A percentile compares a stretch with the other conserved stretches of the same genome.
Conservation (phyloP, 2,113 vertebrate species). For the Prietella phreatophila region DNA sequence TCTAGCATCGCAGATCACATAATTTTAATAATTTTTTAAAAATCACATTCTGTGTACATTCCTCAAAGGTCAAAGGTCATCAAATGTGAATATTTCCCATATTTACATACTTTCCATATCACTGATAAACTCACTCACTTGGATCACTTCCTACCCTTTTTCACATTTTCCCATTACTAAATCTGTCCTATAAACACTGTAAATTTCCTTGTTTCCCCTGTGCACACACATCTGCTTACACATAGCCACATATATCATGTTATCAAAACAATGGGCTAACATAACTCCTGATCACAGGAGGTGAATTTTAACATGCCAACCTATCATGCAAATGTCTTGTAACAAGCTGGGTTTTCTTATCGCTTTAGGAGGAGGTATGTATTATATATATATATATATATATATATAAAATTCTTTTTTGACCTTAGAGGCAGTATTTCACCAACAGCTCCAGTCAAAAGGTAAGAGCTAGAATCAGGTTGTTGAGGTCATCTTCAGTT, state of each 20-base stretch:
- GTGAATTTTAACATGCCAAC: neutral
- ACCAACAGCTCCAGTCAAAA: conserved; percentile 6
- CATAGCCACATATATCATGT: neutral
- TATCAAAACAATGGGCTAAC: conserved; percentile 1
- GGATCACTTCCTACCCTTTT: conserved; percentile 11
- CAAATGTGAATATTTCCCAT: neutral
- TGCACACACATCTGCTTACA: conserved; percentile 31
- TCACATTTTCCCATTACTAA: conserved; percentile 18
- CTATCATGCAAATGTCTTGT: neutral
- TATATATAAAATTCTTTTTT: neutral
- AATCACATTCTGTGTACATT: neutral
- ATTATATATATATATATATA: too few species aligned
- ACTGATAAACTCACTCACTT: conserved; percentile 14
- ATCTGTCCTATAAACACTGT: conserved; percentile 7
- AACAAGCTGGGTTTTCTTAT: conserved; percentile 6
- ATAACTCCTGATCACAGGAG: neutral
- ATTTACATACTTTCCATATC: conserved; percentile 15
- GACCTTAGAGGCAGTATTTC: conserved; percentile 4
- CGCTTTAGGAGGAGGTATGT: neutral
- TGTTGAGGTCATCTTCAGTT: conserved; percentile 12
- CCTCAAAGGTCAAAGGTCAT: neutral
- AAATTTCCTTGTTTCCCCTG: conserved; percentile 4
- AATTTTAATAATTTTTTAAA: too few species aligned
- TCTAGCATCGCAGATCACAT: neutral
- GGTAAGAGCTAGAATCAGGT: neutral